A percentile compares a stretch with the other conserved stretches of the same genome.
phyloP scores from a whole-genome alignment of 2,113 vertebrate genomes.

The Acinonyx jubatus region DNA sequence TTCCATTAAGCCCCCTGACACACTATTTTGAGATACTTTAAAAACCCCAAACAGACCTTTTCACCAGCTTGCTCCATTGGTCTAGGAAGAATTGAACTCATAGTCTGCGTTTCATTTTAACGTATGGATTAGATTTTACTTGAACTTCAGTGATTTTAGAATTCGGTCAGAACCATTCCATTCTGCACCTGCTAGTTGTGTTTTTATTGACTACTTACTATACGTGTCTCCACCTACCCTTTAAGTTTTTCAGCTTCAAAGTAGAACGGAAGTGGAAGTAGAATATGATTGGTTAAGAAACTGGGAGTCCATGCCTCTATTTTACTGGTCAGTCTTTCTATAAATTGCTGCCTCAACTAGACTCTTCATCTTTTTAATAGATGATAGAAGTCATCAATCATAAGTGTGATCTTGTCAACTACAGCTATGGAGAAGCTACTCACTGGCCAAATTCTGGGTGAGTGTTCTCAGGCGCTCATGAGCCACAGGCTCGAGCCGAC shows the following conservation, averaged over 20 bases:
- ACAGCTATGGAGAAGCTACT: constrained; percentile 99
- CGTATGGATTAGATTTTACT: neutral
- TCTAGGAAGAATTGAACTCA: neutral
- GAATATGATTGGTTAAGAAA: neutral
- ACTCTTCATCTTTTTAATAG: constrained; percentile 83
- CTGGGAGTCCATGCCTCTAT: neutral
- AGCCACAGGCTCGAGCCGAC: neutral
- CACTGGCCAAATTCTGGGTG: constrained; percentile 99
- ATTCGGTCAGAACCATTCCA: neutral
- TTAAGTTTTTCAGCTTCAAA: neutral
- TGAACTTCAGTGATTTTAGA: neutral
- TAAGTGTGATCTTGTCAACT: constrained; percentile 99
- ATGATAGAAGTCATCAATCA: constrained; percentile 99
- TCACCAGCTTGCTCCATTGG: neutral
- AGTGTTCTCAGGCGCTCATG: constrained; percentile 68
- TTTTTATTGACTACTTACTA: neutral
- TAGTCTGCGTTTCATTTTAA: neutral
- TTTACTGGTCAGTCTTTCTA: neutral
- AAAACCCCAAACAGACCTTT: neutral
- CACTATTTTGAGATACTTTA: neutral
- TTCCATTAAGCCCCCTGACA: neutral
- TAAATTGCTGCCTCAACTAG: constrained; percentile 39
- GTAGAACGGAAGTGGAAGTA: neutral
- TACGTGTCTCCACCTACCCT: neutral
- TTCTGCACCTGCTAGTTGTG: neutral